Conservation (phyloP, 1,140 invertebrate species). For the Odontomachus brunneus region DNA sequence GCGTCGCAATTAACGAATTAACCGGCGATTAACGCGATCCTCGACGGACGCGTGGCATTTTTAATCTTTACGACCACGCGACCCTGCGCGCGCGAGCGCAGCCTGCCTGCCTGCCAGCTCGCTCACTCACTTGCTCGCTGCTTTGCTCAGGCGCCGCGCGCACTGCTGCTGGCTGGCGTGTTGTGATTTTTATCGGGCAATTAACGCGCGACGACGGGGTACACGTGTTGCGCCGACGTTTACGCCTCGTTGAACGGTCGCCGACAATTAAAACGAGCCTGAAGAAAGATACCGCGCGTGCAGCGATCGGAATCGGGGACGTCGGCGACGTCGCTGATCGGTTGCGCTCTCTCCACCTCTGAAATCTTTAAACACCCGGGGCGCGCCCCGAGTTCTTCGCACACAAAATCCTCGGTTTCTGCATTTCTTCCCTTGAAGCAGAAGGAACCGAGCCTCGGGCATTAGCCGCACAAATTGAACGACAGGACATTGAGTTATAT, state of each 20-base stretch:
- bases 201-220: slow-evolving; percentile 82
- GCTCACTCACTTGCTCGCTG: slow-evolving; percentile 2
- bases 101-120: slow-evolving; percentile 66
- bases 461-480: too few species aligned
- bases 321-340: background rate
- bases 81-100: slow-evolving; percentile 49
- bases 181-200: slow-evolving; percentile 86
- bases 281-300: slow-evolving; percentile 63
- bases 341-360: background rate
- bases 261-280: slow-evolving; percentile 78
- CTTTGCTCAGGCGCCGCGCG: slow-evolving; percentile 72
- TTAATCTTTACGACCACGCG: slow-evolving; percentile 82
- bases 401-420: too few species aligned
- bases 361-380: background rate
- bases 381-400: background rate
- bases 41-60: slow-evolving; percentile 79
- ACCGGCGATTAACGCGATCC: slow-evolving; percentile 79
- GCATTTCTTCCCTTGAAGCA: too few species aligned
- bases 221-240: slow-evolving; percentile 83
- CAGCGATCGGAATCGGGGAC: slow-evolving; percentile 22
- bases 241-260: slow-evolving; percentile 78
- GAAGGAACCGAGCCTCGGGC: too few species aligned
- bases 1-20: slow-evolving; percentile 80
- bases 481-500: too few species aligned
- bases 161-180: slow-evolving; percentile 82